Conservation (phyloP, 2,888 invertebrate genomes). For the Trisateles emortualis region DNA sequence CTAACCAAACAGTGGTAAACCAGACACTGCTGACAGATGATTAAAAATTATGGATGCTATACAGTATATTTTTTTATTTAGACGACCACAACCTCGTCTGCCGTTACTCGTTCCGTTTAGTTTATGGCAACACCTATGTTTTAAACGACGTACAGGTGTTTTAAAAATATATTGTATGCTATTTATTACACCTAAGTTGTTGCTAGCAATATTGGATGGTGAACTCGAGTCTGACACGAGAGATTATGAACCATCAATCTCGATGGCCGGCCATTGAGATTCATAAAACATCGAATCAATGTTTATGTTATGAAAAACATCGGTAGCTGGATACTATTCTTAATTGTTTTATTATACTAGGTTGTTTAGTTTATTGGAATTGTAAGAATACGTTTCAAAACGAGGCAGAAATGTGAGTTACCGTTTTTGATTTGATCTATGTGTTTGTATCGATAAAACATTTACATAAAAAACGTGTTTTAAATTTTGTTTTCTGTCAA, state of each 20-base stretch:
- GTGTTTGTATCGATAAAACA: no score
- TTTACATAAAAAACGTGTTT: no score
- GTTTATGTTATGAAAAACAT: constrained; percentile 25
- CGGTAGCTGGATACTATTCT: constrained; percentile 26
- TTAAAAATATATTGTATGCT: constrained; percentile 20
- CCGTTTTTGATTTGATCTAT: neutral
- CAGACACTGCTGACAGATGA: no score
- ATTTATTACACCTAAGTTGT: constrained; percentile 27
- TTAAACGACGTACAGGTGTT: constrained; percentile 24
- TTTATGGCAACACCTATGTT: constrained; percentile 24
- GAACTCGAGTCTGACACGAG: constrained; percentile 16
- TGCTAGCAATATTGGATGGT: constrained; percentile 27
- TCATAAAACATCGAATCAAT: constrained; percentile 15
- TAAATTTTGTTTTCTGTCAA: no score
- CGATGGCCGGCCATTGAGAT: constrained; percentile 23
- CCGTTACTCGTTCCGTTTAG: constrained; percentile 37
- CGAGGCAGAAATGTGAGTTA: neutral
- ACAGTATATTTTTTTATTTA: no score
- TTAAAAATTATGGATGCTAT: no score
- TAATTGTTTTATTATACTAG: constrained; percentile 28
- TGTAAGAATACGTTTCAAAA: constrained; percentile 9
- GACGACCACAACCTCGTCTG: constrained; percentile 38
- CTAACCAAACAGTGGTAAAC: no score
- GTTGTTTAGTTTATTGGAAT: constrained; percentile 21
- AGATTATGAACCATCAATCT: constrained; percentile 29